Conservation (phyloP, 2,113 vertebrate species). For the Suricata suricatta region DNA sequence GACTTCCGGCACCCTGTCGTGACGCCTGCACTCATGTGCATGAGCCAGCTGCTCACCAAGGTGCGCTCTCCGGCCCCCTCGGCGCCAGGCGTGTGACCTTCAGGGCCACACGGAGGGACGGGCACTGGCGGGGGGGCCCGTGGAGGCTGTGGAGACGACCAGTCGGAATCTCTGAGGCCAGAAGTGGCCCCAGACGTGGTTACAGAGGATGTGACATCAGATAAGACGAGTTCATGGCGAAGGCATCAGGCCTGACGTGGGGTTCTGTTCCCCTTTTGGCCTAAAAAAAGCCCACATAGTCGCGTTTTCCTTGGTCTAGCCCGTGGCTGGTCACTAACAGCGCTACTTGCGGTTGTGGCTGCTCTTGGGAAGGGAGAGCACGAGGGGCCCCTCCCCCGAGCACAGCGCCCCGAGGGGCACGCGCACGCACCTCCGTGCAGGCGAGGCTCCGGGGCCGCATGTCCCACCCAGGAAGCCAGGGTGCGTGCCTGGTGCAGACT, state of each 20-base stretch:
- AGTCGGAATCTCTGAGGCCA: background rate
- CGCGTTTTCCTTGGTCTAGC: accelerated
- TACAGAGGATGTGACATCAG: accelerated
- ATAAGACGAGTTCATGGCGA: accelerated
- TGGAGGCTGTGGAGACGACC: too few species aligned
- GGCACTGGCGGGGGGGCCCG: too few species aligned
- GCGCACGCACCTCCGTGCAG: background rate
- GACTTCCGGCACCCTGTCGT: slow-evolving; percentile 96
- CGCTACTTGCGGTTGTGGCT: too few species aligned
- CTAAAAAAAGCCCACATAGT: accelerated
- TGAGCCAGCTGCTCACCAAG: slow-evolving; percentile 95
- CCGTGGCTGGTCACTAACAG: accelerated
- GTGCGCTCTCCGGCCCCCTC: slow-evolving; percentile 74
- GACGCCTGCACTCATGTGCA: slow-evolving; percentile 92
- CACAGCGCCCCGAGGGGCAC: too few species aligned
- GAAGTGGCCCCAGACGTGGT: accelerated
- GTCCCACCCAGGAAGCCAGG: background rate
- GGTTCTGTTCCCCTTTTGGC: background rate
- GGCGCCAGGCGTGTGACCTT: too few species aligned
- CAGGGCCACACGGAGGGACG: too few species aligned
- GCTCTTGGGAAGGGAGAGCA: too few species aligned
- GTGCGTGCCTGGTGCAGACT: accelerated
- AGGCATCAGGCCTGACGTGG: accelerated
- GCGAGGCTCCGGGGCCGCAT: accelerated
- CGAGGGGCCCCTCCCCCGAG: too few species aligned